Conservation (phyloP, 2,113 vertebrate genomes). For the Brienomyrus brachyistius region DNA sequence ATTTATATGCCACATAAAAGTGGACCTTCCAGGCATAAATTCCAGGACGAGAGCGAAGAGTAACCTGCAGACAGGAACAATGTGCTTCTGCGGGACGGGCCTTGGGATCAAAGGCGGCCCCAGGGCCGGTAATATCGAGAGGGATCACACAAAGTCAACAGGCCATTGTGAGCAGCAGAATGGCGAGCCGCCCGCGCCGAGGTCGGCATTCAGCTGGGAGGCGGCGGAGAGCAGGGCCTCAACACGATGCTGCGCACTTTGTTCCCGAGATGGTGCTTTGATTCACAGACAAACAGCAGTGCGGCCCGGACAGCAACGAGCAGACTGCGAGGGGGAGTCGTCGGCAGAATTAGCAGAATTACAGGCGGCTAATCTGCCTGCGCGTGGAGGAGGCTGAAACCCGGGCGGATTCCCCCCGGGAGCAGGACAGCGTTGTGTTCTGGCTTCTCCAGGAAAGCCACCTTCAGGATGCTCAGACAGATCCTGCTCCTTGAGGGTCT, state of each 20-base stretch:
- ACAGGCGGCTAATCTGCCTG: background rate
- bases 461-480: background rate
- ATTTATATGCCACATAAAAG: background rate
- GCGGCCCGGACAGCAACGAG: background rate
- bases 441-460: background rate
- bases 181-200: background rate
- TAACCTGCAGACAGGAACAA: background rate
- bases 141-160: conserved; percentile 22
- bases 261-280: background rate
- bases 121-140: background rate
- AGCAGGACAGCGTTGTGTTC: background rate
- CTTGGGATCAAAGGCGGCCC: background rate
- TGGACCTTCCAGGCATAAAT: background rate
- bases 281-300: background rate
- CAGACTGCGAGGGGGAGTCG: background rate
- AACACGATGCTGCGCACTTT: background rate
- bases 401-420: background rate
- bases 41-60: background rate
- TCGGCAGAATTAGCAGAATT: background rate
- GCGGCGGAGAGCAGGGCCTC: background rate
- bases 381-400: background rate
- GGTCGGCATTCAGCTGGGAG: background rate
- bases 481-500: background rate
- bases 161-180: background rate
- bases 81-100: background rate